phyloP scores from a whole-genome alignment of 2,888 invertebrate genomes.

The Diplolepis rosae region DNA sequence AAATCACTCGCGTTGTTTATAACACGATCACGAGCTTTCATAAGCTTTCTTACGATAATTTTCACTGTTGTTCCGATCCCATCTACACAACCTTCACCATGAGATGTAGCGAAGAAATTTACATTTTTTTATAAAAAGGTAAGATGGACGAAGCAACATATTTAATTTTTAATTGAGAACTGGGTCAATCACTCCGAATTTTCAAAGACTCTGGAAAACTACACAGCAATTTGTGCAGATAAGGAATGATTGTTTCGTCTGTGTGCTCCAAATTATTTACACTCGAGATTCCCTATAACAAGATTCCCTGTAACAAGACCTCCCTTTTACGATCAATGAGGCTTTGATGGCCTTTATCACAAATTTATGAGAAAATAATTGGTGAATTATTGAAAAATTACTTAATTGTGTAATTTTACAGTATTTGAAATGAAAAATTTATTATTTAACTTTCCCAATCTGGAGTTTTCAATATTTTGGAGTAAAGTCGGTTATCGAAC shows the following conservation, averaged over 20 bases:
- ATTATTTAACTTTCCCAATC: too few relatives aligned
- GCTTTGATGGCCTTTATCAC: too few relatives aligned
- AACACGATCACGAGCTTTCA: not conserved
- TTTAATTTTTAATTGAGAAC: slow-evolving; percentile 11
- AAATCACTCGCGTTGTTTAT: not conserved
- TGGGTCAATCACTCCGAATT: slow-evolving; percentile 24
- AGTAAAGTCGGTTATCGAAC: too few relatives aligned
- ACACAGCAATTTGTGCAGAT: slow-evolving; percentile 6
- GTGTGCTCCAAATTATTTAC: not conserved
- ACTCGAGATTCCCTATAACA: not conserved
- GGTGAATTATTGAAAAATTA: too few relatives aligned
- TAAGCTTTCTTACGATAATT: not conserved
- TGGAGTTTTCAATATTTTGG: too few relatives aligned
- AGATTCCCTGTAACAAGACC: too few relatives aligned
- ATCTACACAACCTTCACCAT: slow-evolving; percentile 18
- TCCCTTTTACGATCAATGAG: too few relatives aligned
- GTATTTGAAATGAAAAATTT: too few relatives aligned
- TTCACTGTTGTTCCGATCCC: slow-evolving; percentile 3
- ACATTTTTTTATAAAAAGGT: not conserved
- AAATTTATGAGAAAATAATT: too few relatives aligned
- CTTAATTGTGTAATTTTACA: too few relatives aligned
- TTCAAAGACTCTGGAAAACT: not conserved
- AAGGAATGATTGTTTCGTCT: not conserved
- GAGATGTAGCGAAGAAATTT: slow-evolving; percentile 22
- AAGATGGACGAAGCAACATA: not conserved